Conservation (phyloP, 2,797 vertebrate genomes). For the Loriculus beryllinus region DNA sequence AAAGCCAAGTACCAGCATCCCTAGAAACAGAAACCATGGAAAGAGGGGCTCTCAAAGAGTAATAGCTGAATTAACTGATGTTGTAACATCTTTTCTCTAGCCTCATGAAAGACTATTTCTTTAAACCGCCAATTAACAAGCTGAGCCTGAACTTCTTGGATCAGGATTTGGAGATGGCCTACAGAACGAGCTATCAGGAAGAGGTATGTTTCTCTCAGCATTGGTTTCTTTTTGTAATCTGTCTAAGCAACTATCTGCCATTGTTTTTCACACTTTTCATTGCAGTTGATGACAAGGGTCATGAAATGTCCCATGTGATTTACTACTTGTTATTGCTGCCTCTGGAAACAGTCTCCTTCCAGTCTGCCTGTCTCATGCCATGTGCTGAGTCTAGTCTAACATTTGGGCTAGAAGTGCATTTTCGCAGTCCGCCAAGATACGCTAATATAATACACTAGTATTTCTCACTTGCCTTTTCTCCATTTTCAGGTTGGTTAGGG, state of each 20-base stretch:
- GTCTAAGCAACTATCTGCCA: neutral
- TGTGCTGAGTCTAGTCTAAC: neutral
- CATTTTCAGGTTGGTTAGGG: neutral
- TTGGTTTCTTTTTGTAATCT: neutral
- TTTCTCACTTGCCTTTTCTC: neutral
- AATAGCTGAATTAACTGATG: neutral
- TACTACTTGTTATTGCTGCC: neutral
- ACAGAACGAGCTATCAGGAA: conserved; percentile 91
- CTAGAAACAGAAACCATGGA: neutral
- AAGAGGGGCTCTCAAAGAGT: neutral
- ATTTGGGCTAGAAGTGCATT: neutral
- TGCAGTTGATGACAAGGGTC: neutral
- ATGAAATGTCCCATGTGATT: neutral
- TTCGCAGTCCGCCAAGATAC: neutral
- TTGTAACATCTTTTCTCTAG: conserved; percentile 65
- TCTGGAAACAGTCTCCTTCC: neutral
- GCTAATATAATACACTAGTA: neutral
- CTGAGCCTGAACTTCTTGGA: conserved; percentile 96
- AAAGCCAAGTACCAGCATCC: neutral
- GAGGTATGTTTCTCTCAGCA: conserved; percentile 78
- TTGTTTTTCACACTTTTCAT: neutral
- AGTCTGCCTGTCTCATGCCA: neutral
- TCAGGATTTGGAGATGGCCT: conserved; percentile 85
- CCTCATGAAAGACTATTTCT: conserved; percentile 98
- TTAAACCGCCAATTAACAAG: conserved; percentile 97